Base-by-base conservation (phyloP, 2,797 vertebrate genomes). In the Ctenosaura bakeri region DNA sequence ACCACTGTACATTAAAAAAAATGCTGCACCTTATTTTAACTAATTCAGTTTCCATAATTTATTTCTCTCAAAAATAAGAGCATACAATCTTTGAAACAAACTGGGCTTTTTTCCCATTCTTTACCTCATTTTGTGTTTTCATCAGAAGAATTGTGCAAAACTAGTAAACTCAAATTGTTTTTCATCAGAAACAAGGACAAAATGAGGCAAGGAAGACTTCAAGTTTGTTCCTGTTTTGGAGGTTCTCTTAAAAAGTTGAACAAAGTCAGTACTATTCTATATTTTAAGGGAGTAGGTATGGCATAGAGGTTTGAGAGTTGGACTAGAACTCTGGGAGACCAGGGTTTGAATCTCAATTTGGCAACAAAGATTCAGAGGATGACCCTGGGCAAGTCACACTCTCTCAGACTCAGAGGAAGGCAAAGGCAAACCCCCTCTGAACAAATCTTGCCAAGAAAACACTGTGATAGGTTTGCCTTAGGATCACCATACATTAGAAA, bases 81-180 rank as follows among this genome's bases (percentile, higher is more conserved):
- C 14, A 38, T 3, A 66, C 46, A 29, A 50, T 1, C 62, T 56
- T 90, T 82, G 12, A n/a, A 76, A 42, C 5, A 20, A 26, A 29
- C 3, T 5, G 64, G 32, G 29, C 1, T 62, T 56, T 26, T 20
- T 54, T 54, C 7, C 10, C 35, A 62, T 78, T 46, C n/a, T 74
- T 73, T 12, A 78, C 20, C 4, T 50, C 0, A 76, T 59, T 82
- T 59, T 86, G 79, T 69, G 64, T 66, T 76, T 62, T 83, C 54
- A 74, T n/a, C 52, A 86, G n/a, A 87, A n/a, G 2, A 29, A 64
- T 83, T 87, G 89, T 52, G 85, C 50, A 90, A 90, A 86, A 80
- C 29, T 81, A 22, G 38, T 52, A 81, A 90, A 83, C 1, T 54
- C 56, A 52, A 87, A 56, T 87, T 71, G 35, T 83, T 87, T 82